Conservation (phyloP, 2,113 vertebrate genomes). For the Ptilorrhoa leucosticta region DNA sequence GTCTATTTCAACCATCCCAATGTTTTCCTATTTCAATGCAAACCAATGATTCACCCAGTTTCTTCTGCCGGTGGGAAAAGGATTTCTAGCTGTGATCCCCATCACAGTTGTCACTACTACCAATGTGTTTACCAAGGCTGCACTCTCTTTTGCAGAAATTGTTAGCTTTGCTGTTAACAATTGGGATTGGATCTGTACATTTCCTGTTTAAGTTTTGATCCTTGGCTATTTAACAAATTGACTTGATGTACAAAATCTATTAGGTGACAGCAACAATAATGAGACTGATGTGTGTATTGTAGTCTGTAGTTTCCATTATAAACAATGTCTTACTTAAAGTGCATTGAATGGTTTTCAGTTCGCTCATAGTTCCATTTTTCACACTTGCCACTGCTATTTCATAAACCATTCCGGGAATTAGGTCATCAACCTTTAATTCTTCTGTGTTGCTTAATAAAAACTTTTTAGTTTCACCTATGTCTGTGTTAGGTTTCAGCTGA, state of each 20-base stretch:
- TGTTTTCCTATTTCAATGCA: neutral
- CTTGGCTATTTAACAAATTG: neutral
- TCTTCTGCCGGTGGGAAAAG: neutral
- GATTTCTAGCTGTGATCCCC: neutral
- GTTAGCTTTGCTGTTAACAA: neutral
- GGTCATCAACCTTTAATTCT: slow-evolving; percentile 66
- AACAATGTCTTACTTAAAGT: slow-evolving; percentile 76
- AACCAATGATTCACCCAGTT: neutral
- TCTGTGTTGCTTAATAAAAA: slow-evolving; percentile 66
- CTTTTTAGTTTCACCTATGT: neutral
- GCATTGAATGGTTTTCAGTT: slow-evolving; percentile 67
- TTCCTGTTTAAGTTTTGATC: neutral
- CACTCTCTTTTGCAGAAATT: neutral
- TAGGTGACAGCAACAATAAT: neutral
- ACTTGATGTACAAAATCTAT: neutral
- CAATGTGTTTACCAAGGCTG: neutral
- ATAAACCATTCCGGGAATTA: slow-evolving; percentile 79
- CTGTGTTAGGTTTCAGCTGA: slow-evolving; percentile 45
- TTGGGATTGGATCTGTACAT: neutral
- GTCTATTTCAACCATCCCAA: neutral
- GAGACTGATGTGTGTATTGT: neutral
- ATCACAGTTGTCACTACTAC: neutral
- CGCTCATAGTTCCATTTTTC: slow-evolving; percentile 75
- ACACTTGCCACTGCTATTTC: slow-evolving; percentile 75
- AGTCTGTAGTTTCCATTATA: neutral